phyloP scores from a whole-genome alignment of 2,888 invertebrate genomes.

The Shargacucullia verbasci region DNA sequence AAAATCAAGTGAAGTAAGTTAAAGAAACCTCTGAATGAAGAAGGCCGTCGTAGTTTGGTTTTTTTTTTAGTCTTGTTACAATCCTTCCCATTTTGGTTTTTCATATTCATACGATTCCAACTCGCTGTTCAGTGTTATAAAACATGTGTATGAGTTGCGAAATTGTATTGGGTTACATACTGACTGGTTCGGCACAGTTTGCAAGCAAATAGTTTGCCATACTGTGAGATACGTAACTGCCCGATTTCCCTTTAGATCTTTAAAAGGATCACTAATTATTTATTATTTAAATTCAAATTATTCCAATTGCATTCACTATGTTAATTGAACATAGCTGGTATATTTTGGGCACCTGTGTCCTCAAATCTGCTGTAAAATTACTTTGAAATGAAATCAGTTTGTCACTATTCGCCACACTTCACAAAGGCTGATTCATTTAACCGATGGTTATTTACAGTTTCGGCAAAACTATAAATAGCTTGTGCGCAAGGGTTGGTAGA shows the following conservation, averaged over 20 bases:
- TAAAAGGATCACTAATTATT: conserved; percentile 1
- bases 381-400: conserved; percentile 44
- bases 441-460: conserved; percentile 31
- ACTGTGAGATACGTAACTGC: background rate
- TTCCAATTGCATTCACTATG: conserved; percentile 15
- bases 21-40: too few relatives aligned
- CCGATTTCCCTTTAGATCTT: background rate
- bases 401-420: conserved; percentile 22
- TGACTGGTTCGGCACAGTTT: too few relatives aligned
- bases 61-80: too few relatives aligned
- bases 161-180: too few relatives aligned
- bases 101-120: too few relatives aligned
- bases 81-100: too few relatives aligned
- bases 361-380: conserved; percentile 42
- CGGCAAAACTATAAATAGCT: conserved; percentile 67
- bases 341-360: conserved; percentile 28
- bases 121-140: too few relatives aligned
- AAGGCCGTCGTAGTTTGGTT: too few relatives aligned
- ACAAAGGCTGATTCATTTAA: conserved; percentile 10
- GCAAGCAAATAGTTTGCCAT: too few relatives aligned
- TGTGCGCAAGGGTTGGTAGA: conserved; percentile 58
- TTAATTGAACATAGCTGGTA: conserved; percentile 22
- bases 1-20: too few relatives aligned
- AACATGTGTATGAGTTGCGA: too few relatives aligned
- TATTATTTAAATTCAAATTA: conserved; percentile 21